These are phyloP conservation scores for Setophaga petechia DNA, from an alignment of 2,113 vertebrate genomes.

Conservation along the genomic window DNA sequence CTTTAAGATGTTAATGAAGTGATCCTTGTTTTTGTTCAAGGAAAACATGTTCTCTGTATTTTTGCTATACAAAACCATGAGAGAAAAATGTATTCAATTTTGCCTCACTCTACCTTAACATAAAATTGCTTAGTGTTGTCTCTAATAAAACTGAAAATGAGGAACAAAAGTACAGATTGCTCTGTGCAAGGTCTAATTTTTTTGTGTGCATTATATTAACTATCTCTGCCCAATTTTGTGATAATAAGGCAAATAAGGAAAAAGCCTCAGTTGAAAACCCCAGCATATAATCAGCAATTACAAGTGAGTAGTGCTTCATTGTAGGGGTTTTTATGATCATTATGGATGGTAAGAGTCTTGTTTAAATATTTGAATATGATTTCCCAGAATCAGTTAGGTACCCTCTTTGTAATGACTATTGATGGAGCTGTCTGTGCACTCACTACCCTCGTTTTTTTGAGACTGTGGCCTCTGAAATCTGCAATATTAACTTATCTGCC, in stretches of 20 bases:
- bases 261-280: slow-evolving; percentile 58
- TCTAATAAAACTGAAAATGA: slow-evolving; percentile 36
- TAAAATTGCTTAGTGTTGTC: slow-evolving; percentile 18
- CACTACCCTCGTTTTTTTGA: slow-evolving; percentile 7
- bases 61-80: background rate
- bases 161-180: background rate
- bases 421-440: background rate
- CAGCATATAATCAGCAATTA: slow-evolving; percentile 26
- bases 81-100: slow-evolving; percentile 13
- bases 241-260: slow-evolving; percentile 62
- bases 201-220: slow-evolving; percentile 53
- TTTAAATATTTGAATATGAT: slow-evolving; percentile 64
- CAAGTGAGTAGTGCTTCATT: slow-evolving; percentile 17
- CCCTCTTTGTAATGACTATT: background rate
- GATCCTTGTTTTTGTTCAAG: slow-evolving; percentile 21
- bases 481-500: background rate
- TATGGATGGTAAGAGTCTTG: slow-evolving; percentile 36
- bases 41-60: background rate
- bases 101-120: background rate
- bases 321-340: slow-evolving; percentile 28
- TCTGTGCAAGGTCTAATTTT: slow-evolving; percentile 12
- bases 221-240: slow-evolving; percentile 47
- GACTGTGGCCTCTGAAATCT: background rate
- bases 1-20: slow-evolving; percentile 56
- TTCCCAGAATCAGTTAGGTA: slow-evolving; percentile 48